Conservation (phyloP, 2,113 vertebrate species). For the Apteryx mantelli region DNA sequence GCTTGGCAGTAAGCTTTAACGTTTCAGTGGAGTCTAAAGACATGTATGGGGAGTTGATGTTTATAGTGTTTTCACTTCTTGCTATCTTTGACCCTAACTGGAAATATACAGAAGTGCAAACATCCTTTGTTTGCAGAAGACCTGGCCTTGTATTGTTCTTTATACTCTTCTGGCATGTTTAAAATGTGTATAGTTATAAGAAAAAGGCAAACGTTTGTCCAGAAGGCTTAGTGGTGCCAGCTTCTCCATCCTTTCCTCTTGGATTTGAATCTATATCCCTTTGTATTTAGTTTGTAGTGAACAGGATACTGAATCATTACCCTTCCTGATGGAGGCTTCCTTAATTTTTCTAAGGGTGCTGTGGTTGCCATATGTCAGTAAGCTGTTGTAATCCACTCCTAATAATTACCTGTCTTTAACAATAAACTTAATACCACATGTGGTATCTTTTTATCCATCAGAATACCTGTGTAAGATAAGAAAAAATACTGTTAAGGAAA, state of each 20-base stretch:
- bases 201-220: not conserved
- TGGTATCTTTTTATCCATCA: not conserved
- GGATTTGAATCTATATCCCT: not conserved
- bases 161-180: not conserved
- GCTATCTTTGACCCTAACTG: not conserved
- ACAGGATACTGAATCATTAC: conserved; percentile 52
- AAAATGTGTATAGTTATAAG: not conserved
- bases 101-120: not conserved
- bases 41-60: not conserved
- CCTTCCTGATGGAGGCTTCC: conserved; percentile 6
- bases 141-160: not conserved
- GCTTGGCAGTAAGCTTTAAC: not conserved
- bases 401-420: not conserved
- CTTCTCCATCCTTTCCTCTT: not conserved
- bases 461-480: not conserved
- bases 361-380: not conserved
- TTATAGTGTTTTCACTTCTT: not conserved
- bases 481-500: not conserved
- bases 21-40: not conserved
- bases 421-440: not conserved
- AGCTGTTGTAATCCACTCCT: not conserved
- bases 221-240: not conserved
- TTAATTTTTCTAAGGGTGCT: not conserved
- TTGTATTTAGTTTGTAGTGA: conserved; percentile 9
- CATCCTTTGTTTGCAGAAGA: not conserved